Percentiles rank a stretch among this genome's conserved stretches.
Conservation (phyloP, 2,888 invertebrate species). For the Acanthosoma haemorrhoidale region DNA sequence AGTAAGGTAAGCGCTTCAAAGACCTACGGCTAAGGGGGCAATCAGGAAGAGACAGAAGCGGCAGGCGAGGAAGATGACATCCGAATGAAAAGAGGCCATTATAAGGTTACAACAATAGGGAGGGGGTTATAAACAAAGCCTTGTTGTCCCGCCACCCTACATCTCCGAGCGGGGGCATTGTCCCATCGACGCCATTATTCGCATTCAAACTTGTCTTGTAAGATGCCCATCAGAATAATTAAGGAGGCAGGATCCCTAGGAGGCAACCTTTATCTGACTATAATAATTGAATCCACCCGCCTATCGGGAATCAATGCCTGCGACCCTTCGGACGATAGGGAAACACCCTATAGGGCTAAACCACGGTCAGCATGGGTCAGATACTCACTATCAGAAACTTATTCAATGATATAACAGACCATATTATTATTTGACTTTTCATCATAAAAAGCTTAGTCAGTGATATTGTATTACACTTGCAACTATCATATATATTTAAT, state of each 20-base stretch:
- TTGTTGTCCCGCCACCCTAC: not conserved
- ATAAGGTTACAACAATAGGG: constrained; percentile 38
- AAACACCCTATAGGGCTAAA: too few species aligned
- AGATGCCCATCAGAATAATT: constrained; percentile 39
- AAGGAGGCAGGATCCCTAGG: constrained; percentile 17
- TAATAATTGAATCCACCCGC: constrained; percentile 15
- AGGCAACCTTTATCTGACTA: not conserved
- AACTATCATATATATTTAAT: too few species aligned
- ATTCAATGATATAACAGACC: too few species aligned
- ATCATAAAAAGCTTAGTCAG: too few species aligned
- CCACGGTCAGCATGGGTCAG: too few species aligned
- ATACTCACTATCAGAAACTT: too few species aligned
- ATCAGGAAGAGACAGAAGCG: constrained; percentile 9
- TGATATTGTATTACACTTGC: too few species aligned
- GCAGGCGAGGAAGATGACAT: constrained; percentile 34
- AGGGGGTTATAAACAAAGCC: not conserved
- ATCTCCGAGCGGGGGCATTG: not conserved
- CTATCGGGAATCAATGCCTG: constrained; percentile 29
- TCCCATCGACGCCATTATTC: constrained; percentile 27
- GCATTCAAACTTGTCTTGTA: constrained; percentile 35
- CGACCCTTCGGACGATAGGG: too few species aligned
- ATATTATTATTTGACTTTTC: too few species aligned
- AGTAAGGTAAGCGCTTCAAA: not conserved
- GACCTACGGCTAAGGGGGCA: constrained; percentile 15
- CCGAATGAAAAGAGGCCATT: constrained; percentile 37